A percentile compares a stretch with the other conserved stretches of the same genome.
These are phyloP conservation scores for Aphelenchoides besseyi DNA, from an alignment of 1,140 invertebrate genomes.

Conservation along the genomic window DNA sequence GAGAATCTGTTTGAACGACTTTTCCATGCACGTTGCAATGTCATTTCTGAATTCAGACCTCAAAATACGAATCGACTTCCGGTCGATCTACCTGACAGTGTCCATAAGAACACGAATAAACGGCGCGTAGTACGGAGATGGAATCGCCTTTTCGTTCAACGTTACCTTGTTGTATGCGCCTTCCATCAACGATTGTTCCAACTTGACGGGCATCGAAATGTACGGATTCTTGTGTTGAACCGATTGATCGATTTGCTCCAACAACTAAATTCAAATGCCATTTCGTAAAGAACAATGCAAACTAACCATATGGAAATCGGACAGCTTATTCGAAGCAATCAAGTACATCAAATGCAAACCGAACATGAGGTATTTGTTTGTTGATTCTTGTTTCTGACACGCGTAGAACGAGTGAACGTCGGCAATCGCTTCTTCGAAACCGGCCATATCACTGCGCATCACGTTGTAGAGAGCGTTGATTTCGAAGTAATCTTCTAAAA, in stretches of 20 bases:
- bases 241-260: slow-evolving; percentile 87
- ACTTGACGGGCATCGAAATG: slow-evolving; percentile 85
- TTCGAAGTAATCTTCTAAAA: slow-evolving; percentile 54
- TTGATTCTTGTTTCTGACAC: slow-evolving; percentile 67
- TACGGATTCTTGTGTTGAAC: slow-evolving; percentile 83
- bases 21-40: slow-evolving; percentile 91
- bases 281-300: not conserved
- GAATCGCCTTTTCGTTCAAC: slow-evolving; percentile 85
- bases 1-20: slow-evolving; percentile 86
- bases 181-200: slow-evolving; percentile 99
- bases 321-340: slow-evolving; percentile 90
- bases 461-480: slow-evolving; percentile 47
- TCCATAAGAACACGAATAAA: slow-evolving; percentile 94
- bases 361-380: slow-evolving; percentile 88
- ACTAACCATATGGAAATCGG: slow-evolving; percentile 88
- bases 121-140: slow-evolving; percentile 87
- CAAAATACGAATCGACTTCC: slow-evolving; percentile 5
- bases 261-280: slow-evolving; percentile 67
- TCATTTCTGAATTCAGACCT: slow-evolving; percentile 70
- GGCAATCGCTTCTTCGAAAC: slow-evolving; percentile 49
- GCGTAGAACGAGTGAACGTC: slow-evolving; percentile 51
- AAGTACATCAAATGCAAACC: slow-evolving; percentile 91
- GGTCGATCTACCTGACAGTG: slow-evolving; percentile 73
- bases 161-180: slow-evolving; percentile 91
- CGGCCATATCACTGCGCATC: slow-evolving; percentile 35